These are phyloP conservation scores for Parnassius apollo DNA, from an alignment of 2,888 invertebrate species.

Conservation along the genomic window DNA sequence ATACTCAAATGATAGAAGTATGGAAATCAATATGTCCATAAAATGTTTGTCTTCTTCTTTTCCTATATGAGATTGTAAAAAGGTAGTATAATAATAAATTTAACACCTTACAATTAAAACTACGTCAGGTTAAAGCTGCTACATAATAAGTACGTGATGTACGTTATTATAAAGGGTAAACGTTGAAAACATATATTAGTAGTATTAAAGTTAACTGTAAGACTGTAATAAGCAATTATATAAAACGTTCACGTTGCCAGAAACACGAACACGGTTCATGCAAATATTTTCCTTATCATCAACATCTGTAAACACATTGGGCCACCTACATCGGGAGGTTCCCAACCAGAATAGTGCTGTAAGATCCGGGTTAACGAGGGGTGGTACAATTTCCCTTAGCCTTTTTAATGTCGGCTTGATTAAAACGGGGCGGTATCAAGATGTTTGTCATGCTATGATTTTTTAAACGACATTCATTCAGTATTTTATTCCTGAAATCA, in stretches of 20 bases:
- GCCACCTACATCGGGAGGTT: conserved; percentile 13
- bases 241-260: conserved; percentile 16
- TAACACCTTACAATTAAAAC: no score
- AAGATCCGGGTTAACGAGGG: conserved; percentile 21
- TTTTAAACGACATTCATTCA: no score
- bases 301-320: conserved; percentile 12
- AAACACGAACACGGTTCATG: conserved; percentile 14
- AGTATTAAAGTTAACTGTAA: conserved; percentile 9
- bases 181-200: neutral
- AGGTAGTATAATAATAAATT: no score
- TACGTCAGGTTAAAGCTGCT: no score
- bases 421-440: conserved; percentile 19
- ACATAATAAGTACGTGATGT: neutral
- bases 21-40: no score
- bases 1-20: no score
- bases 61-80: no score
- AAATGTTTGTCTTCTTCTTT: no score
- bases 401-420: conserved; percentile 16
- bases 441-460: conserved; percentile 16
- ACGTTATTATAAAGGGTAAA: neutral
- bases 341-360: conserved; percentile 8
- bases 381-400: conserved; percentile 14
- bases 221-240: conserved; percentile 16
- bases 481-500: no score
- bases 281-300: conserved; percentile 20